Evolutionary conservation across 1,140 invertebrate genomes (phyloP), one percentile per base, ranked within the genome.

Genomic region (Drosophila nebulosa): DNA sequence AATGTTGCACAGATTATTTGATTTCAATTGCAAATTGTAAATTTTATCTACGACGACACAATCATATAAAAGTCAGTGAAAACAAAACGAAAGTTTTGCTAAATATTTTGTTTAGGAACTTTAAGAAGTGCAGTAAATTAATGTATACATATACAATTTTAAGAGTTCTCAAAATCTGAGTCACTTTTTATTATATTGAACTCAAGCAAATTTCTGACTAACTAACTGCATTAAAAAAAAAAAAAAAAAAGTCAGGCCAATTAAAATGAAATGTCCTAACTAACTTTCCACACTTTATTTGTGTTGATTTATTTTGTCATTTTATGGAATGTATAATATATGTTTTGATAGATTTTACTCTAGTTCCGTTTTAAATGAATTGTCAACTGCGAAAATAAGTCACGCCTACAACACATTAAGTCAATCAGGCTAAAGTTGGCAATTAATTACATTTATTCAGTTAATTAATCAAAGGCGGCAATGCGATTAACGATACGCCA

Each of bases 381-480:
- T 46, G 39, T 46, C 39, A 46, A 46, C 39, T 46, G 3, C 27
- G 21, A 46, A 42, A 46, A 46, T 16, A 46, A 46, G 39, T 21
- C 39, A 46, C 39, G 39, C 39, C 39, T 46, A 46, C 39, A 46
- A 46, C 39, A 46, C 39, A 46, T 53, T 53, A 53, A 27, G 50
- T 26, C 51, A 53, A n/a, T 26, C 24, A 26, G 51, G 14, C 22
- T 16, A 14, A 26, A 53, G 10, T 53, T 53, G 51, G 18, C 35
- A 35, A 58, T 58, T 58, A 39, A 58, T 14, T 22, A 26, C 56
- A 36, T 14, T 58, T 36, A 53, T 14, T 26, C 51, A 26, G 51
- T 53, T 53, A 53, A 53, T 53, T 53, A 53, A 53, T 53, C 51
- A 53, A 53, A 53, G 24, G n/a, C 51, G 50, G 21, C 50, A n/a